These are phyloP conservation scores for Meles meles DNA, from an alignment of 2,113 vertebrate genomes.

Conservation along the genomic window DNA sequence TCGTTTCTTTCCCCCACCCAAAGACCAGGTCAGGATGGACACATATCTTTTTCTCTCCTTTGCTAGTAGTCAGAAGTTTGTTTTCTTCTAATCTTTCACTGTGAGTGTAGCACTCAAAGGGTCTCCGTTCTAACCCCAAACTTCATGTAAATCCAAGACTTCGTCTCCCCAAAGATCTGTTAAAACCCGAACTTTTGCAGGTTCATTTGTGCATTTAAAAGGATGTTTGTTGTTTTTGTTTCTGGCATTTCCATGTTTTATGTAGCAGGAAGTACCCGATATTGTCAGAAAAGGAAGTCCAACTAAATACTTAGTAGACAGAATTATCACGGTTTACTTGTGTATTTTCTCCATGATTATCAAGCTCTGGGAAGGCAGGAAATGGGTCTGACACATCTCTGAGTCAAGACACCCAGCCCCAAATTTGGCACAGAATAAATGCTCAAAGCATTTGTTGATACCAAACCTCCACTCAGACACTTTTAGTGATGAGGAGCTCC, in stretches of 20 bases:
- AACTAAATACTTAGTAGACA: background rate
- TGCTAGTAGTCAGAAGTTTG: background rate
- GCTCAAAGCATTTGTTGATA: background rate
- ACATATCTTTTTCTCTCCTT: background rate
- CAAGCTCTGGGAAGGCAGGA: background rate
- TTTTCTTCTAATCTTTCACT: background rate
- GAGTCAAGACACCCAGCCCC: background rate
- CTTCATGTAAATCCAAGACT: background rate
- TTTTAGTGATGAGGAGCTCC: background rate
- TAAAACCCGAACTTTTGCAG: background rate
- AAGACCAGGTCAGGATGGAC: background rate
- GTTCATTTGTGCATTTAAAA: background rate
- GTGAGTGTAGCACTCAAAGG: background rate
- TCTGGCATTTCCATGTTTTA: background rate
- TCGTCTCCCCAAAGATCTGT: slow-evolving; percentile 19
- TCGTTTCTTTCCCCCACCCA: background rate
- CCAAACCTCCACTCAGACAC: background rate
- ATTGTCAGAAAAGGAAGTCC: slow-evolving; percentile 66
- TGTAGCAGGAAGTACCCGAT: slow-evolving; percentile 48
- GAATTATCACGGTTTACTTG: slow-evolving; percentile 39
- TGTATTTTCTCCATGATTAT: slow-evolving; percentile 23
- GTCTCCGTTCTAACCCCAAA: background rate
- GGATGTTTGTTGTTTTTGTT: slow-evolving; percentile 43
- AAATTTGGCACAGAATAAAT: background rate
- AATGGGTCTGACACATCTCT: slow-evolving; percentile 48